These are phyloP conservation scores for Patiria miniata DNA, from an alignment of 35 echinoderm and acorn worm genomes.

Conservation along the genomic window DNA sequence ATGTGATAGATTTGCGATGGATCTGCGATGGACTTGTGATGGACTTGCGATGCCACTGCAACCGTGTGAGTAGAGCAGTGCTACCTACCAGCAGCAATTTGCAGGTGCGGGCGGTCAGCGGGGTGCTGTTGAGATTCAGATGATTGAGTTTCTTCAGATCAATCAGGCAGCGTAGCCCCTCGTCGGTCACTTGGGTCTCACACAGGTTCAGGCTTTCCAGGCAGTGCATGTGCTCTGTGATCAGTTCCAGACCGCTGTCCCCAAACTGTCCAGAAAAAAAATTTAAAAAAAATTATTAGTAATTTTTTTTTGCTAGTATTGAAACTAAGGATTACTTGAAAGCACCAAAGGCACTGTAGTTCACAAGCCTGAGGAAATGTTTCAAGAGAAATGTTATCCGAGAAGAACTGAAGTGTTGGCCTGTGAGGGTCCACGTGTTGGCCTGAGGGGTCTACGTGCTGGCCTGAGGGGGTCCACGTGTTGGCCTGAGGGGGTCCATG, in stretches of 20 bases:
- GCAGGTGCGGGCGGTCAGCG: slow-evolving; percentile 80
- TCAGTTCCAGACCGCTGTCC: slow-evolving; percentile 85
- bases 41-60: not conserved
- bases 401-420: no score
- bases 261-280: slow-evolving; percentile 81
- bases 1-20: not conserved
- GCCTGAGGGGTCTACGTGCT: no score
- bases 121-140: slow-evolving; percentile 96
- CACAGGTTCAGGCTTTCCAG: slow-evolving; percentile 86
- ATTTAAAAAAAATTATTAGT: no score
- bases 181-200: slow-evolving; percentile 94
- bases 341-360: no score
- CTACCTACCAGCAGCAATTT: slow-evolving; percentile 48
- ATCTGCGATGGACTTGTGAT: not conserved
- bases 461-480: no score
- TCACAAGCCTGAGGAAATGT: no score
- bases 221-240: slow-evolving; percentile 92
- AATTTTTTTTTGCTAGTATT: no score
- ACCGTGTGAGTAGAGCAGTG: not conserved
- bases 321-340: no score
- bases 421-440: no score
- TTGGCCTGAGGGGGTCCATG: no score
- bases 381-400: no score
- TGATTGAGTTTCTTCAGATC: slow-evolving; percentile 88
- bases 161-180: slow-evolving; percentile 77